Percentiles rank a stretch among this genome's conserved stretches.
These are phyloP conservation scores for Darevskia nairensis DNA, from an alignment of 2,797 vertebrate species.

Conservation along the genomic window DNA sequence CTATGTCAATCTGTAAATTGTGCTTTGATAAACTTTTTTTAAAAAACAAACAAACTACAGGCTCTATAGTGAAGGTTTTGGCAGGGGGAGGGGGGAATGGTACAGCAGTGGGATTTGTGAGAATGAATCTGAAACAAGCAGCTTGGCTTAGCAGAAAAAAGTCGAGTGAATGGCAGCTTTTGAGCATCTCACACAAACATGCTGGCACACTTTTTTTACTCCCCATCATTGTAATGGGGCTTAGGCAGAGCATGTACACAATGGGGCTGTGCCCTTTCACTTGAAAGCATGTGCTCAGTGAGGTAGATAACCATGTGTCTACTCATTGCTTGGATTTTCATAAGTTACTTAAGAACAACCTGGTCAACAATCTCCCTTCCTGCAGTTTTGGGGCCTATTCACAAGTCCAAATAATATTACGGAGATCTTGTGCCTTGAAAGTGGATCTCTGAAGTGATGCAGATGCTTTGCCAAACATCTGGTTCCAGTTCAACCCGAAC, in stretches of 20 bases:
- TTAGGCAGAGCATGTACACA: background rate
- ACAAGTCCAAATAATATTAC: background rate
- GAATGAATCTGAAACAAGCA: background rate
- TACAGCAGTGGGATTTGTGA: background rate
- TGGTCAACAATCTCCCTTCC: background rate
- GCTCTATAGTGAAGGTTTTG: background rate
- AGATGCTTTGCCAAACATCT: background rate
- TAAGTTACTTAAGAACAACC: background rate
- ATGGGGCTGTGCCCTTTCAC: background rate
- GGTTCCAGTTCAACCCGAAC: no score
- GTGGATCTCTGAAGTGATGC: background rate
- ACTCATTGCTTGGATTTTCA: background rate
- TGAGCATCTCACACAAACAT: no score
- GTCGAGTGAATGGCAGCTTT: background rate
- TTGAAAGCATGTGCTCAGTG: background rate
- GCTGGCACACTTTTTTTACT: background rate
- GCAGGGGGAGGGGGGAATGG: no score
- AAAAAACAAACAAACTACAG: background rate
- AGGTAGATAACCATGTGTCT: no score
- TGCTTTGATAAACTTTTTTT: slow-evolving; percentile 66
- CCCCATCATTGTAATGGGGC: background rate
- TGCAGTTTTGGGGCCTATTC: background rate
- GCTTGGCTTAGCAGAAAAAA: background rate
- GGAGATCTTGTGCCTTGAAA: background rate
- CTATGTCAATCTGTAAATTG: slow-evolving; percentile 26